Conservation (phyloP, 2,797 vertebrate genomes). For the Esox lucius region DNA sequence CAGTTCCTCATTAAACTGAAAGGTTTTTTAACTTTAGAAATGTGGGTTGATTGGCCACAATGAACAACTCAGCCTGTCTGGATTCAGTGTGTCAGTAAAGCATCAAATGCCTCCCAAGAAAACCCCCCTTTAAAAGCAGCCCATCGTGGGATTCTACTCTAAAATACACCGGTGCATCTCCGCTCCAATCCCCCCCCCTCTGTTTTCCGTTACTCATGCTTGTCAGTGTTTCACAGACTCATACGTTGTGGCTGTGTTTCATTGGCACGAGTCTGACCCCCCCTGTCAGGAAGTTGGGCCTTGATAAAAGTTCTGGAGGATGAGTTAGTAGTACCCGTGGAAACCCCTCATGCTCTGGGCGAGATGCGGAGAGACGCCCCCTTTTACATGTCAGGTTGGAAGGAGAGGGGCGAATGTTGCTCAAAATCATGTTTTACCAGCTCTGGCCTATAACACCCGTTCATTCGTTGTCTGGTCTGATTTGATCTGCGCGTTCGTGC, state of each 20-base stretch:
- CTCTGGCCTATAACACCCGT: background rate
- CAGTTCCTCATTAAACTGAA: background rate
- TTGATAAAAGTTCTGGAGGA: background rate
- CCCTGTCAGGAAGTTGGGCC: background rate
- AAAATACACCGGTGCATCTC: constrained; percentile 9
- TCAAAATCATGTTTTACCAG: background rate
- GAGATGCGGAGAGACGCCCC: too few species aligned
- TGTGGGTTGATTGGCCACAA: background rate
- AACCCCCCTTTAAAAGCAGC: too few species aligned
- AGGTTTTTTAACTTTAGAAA: background rate
- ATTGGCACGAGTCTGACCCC: constrained; percentile 26
- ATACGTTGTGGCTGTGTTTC: constrained; percentile 31
- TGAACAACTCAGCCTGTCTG: background rate
- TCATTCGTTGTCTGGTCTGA: background rate
- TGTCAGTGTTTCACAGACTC: background rate
- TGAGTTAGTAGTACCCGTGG: too few species aligned
- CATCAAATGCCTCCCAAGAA: background rate
- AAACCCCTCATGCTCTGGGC: too few species aligned
- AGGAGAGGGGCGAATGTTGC: constrained; percentile 2
- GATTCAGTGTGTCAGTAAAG: background rate
- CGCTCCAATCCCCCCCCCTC: background rate
- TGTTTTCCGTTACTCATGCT: background rate
- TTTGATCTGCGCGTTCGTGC: background rate
- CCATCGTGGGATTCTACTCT: background rate
- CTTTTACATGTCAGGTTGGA: background rate